Evolutionary conservation across 2,797 vertebrate species (phyloP), one percentile per base, ranked within the genome.

Genomic region (Meriones psammophilus): DNA sequence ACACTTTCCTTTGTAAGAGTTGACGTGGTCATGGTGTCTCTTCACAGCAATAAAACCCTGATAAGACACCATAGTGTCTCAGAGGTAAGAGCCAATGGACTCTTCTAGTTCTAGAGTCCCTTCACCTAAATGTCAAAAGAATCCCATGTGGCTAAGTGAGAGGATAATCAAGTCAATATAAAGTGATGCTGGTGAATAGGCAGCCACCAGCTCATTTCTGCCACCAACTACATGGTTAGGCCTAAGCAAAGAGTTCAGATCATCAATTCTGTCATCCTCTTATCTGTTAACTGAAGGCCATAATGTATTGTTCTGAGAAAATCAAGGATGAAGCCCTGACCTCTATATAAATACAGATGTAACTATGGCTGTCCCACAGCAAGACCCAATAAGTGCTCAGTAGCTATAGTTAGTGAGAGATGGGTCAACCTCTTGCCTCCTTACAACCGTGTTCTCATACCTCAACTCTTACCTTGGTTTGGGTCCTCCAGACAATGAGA

Each of bases 281-380:
- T 36, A 88, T n/a, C 62, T 95, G 81, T 73, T 66, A 83, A 84
- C 56, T 66, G 30, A 90, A 90, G 42, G 26, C 36, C 42, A 50
- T 26, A 17, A 62, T 58, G 83, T 54, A 69, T 83, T 62, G 56
- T 50, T 91, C 83, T 46, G 30, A 73, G 81, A 54, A 39, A 10
- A 78, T 89, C 50, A 73, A 87, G 56, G 24, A 42, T 10, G 36
- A 64, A 88, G 56, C 15, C n/a, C 1, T 20, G n/a, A 46, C 8
- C 39, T 17, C 28, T 17, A 46, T 62, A 36, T n/a, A 76, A 30
- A 76, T 76, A 64, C 17, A 46, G 18, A 46, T 28, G 5, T 42
- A 39, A n/a, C 68, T 62, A 5, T 81, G 33, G 71, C 87, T 54
- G 24, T 6, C 56, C 33, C 36, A 17, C 78, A 90, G 36, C 2